Evolutionary conservation across 2,113 vertebrate genomes (phyloP).

Genomic region (Protomyctophum bolini): DNA sequence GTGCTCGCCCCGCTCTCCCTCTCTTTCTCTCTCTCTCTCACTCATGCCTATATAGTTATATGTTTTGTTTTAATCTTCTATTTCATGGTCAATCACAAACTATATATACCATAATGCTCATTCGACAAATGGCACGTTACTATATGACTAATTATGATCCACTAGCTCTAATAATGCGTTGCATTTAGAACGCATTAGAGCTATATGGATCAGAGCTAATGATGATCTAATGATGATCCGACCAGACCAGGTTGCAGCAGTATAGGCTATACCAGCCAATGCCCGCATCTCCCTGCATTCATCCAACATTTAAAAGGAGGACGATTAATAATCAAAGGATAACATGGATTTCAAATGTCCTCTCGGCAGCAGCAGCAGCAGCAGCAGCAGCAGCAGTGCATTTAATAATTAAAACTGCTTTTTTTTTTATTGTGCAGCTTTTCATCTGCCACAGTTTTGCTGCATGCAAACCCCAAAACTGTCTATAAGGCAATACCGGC

Average conservation of each 20-base stretch:
- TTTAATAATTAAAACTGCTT: not conserved
- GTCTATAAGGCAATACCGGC: no score
- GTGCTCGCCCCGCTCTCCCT: not conserved
- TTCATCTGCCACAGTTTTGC: no score
- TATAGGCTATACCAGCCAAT: no score
- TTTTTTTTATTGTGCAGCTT: no score
- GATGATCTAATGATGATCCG: not conserved
- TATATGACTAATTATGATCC: no score
- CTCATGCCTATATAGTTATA: constrained; percentile 3
- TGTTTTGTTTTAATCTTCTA: constrained; percentile 50
- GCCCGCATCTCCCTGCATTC: no score
- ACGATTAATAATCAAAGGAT: not conserved
- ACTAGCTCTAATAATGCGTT: no score
- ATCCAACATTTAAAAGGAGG: not conserved
- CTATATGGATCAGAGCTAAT: no score
- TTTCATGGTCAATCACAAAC: constrained; percentile 21
- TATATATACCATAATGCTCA: not conserved
- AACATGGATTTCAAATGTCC: not conserved
- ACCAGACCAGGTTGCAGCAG: not conserved
- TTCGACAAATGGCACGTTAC: no score
- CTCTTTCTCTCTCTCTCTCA: no score
- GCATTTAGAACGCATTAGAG: no score
- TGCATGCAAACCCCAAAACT: no score
- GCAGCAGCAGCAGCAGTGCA: not conserved
- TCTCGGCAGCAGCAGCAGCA: not conserved